phyloP scores from a whole-genome alignment of 2,888 invertebrate genomes.

The Lypha dubia region DNA sequence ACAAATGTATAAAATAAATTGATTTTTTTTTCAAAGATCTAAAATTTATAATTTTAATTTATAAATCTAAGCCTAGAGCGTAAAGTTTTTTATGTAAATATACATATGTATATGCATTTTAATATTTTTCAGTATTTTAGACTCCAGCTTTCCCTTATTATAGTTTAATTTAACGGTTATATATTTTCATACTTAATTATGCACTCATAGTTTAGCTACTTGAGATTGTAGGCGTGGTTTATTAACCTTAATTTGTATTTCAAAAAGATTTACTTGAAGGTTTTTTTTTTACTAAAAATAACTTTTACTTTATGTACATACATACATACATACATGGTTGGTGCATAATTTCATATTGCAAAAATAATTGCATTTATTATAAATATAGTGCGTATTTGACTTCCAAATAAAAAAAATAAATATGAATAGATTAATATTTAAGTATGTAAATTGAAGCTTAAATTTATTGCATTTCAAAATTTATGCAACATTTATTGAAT shows the following conservation, averaged over 20 bases:
- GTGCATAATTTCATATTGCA: neutral
- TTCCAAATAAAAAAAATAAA: neutral
- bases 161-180: neutral
- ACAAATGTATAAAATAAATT: too few species aligned
- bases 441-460: neutral
- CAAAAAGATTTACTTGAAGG: conserved; percentile 32
- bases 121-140: neutral
- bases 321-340: neutral
- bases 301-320: neutral
- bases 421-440: conserved; percentile 29
- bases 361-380: neutral
- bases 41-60: too few species aligned
- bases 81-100: too few species aligned
- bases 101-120: neutral
- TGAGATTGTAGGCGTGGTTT: conserved; percentile 27
- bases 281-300: neutral
- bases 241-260: neutral
- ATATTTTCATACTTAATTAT: neutral
- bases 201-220: neutral
- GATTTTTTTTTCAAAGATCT: too few species aligned
- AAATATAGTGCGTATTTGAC: conserved; percentile 10
- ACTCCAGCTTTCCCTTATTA: neutral
- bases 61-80: too few species aligned
- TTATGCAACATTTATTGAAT: neutral
- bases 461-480: too few species aligned